A percentile compares a stretch with the other conserved stretches of the same genome.
These are phyloP conservation scores for Orthonychiurus folsomi DNA, from an alignment of 2,888 invertebrate genomes.

Conservation along the genomic window DNA sequence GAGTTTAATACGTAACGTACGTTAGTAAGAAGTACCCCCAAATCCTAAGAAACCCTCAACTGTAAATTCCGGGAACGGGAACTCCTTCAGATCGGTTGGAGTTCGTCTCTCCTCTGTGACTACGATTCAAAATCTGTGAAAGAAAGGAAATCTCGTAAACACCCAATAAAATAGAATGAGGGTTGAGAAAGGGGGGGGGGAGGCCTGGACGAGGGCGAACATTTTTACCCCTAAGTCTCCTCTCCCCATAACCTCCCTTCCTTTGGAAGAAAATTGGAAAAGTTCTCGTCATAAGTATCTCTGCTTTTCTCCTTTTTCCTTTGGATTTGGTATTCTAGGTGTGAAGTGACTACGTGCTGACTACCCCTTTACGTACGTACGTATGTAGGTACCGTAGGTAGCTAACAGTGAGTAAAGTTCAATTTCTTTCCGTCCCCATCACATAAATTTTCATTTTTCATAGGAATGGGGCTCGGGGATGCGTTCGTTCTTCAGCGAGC, in stretches of 20 bases:
- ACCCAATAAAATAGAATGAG: constrained; percentile 1
- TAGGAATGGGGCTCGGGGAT: not conserved
- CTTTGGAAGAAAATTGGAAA: not conserved
- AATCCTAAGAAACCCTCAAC: no score
- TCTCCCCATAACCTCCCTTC: not conserved
- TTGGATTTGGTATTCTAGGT: not conserved
- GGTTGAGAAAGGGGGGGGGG: not conserved
- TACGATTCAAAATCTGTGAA: not conserved
- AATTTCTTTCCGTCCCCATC: not conserved
- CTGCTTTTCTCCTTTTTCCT: not conserved
- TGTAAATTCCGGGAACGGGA: no score
- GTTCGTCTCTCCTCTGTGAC: no score
- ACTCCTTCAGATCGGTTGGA: no score
- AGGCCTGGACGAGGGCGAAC: not conserved
- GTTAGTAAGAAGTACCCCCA: no score
- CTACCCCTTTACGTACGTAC: not conserved
- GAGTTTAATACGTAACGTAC: no score
- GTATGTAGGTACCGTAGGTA: not conserved
- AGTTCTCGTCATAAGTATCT: not conserved
- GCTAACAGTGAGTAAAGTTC: not conserved
- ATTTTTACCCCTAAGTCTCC: not conserved
- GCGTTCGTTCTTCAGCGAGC: not conserved
- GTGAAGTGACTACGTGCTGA: not conserved
- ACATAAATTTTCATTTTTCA: constrained; percentile 1
- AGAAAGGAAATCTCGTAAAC: not conserved